Evolutionary conservation across 2,797 vertebrate genomes (phyloP).

Genomic region (Psittacula derbiana): DNA sequence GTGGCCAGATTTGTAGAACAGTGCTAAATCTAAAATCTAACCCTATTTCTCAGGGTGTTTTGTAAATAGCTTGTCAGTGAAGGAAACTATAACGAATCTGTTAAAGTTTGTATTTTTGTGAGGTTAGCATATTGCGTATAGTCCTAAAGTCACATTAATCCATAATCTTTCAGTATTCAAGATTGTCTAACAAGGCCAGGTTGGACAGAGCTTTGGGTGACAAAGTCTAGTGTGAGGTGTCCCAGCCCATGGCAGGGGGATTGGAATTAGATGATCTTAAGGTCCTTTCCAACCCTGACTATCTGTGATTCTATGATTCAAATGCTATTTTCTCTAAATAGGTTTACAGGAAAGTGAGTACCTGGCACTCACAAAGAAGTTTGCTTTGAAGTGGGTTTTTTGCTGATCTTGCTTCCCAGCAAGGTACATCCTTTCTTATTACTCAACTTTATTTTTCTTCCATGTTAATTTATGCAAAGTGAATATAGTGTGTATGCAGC

Average conservation of each 20-base stretch:
- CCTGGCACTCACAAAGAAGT: neutral
- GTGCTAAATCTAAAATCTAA: neutral
- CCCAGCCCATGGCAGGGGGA: neutral
- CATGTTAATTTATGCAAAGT: neutral
- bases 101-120: neutral
- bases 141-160: neutral
- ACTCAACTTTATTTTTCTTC: neutral
- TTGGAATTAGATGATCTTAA: neutral
- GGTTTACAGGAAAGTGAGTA: neutral
- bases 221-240: neutral
- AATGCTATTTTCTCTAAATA: neutral
- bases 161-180: neutral
- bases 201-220: neutral
- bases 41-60: neutral
- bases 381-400: neutral
- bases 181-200: neutral
- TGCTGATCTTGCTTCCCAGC: neutral
- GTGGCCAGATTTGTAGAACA: neutral
- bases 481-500: fast-evolving
- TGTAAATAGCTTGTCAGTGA: neutral
- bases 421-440: neutral
- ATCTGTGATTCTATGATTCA: neutral
- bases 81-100: neutral
- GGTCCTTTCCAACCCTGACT: neutral
- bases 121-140: neutral